Percentiles rank a stretch among this genome's conserved stretches.
These are phyloP conservation scores for Drosophila meridiana DNA, from an alignment of 2,888 invertebrate genomes.

Conservation along the genomic window DNA sequence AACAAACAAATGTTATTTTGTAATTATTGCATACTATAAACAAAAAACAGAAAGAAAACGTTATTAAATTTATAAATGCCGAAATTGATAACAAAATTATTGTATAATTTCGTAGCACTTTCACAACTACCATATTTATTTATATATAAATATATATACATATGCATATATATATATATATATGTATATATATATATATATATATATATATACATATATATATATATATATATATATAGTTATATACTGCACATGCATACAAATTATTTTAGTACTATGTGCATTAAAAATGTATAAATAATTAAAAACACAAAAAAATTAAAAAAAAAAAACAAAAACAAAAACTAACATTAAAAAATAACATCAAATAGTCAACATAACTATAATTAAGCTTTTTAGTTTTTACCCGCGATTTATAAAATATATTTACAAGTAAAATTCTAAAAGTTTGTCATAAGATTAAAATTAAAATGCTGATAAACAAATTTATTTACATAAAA, in stretches of 20 bases:
- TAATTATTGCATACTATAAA: constrained; percentile 42
- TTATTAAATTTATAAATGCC: constrained; percentile 55
- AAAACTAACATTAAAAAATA: constrained; percentile 41
- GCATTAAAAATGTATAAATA: constrained; percentile 54
- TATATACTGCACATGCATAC: constrained; percentile 46
- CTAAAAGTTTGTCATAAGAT: constrained; percentile 54
- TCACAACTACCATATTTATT: constrained; percentile 52
- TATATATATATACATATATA: constrained; percentile 17
- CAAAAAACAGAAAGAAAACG: constrained; percentile 30
- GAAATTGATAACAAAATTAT: constrained; percentile 33
- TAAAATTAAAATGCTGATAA: constrained; percentile 47
- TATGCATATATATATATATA: constrained; percentile 11
- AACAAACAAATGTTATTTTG: constrained; percentile 69
- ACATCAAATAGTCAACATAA: constrained; percentile 53
- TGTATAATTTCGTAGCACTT: constrained; percentile 72
- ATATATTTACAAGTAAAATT: constrained; percentile 64
- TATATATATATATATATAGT: constrained; percentile 13
- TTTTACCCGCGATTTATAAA: constrained; percentile 74
- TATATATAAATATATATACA: constrained; percentile 16
- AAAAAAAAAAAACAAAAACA: constrained; percentile 13
- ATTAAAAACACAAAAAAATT: background rate
- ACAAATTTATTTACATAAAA: constrained; percentile 63
- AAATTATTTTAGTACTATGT: constrained; percentile 42
- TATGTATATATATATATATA: background rate
- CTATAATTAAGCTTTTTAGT: constrained; percentile 64